Evolutionary conservation across 1,140 invertebrate genomes (phyloP).

Genomic region (Drosophila ambigua): DNA sequence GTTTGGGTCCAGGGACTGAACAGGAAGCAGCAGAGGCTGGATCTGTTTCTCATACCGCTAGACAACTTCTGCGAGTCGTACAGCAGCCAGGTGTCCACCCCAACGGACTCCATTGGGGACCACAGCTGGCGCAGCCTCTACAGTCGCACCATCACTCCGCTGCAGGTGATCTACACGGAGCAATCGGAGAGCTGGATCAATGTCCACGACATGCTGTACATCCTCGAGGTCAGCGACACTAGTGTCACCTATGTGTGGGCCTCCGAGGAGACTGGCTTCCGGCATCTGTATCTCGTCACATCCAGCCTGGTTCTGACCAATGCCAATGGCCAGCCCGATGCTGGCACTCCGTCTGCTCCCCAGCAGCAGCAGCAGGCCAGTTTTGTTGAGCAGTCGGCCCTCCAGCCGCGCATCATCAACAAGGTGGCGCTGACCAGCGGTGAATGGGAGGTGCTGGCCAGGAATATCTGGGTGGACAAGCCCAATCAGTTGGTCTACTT

Average conservation of each 20-base stretch:
- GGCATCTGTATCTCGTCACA: slow-evolving; percentile 93
- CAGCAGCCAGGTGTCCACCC: slow-evolving; percentile 85
- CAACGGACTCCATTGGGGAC: slow-evolving; percentile 84
- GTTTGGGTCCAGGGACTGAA: slow-evolving; percentile 96
- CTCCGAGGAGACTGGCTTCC: slow-evolving; percentile 95
- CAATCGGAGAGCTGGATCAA: slow-evolving; percentile 93
- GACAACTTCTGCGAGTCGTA: slow-evolving; percentile 89
- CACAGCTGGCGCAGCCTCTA: slow-evolving; percentile 82
- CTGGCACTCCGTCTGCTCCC: slow-evolving; percentile 26
- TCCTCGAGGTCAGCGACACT: slow-evolving; percentile 87
- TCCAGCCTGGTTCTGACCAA: slow-evolving; percentile 63
- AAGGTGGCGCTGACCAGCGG: slow-evolving; percentile 89
- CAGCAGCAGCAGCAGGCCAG: slow-evolving; percentile 58
- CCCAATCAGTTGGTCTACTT: slow-evolving; percentile 91
- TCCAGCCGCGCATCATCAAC: slow-evolving; percentile 73
- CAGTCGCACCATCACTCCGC: slow-evolving; percentile 72
- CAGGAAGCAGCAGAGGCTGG: slow-evolving; percentile 92
- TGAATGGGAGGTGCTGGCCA: slow-evolving; percentile 92
- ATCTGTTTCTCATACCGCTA: slow-evolving; percentile 89
- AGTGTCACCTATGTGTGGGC: slow-evolving; percentile 94
- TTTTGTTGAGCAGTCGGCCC: slow-evolving; percentile 68
- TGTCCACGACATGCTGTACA: slow-evolving; percentile 94
- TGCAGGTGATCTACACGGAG: slow-evolving; percentile 88
- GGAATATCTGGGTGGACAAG: slow-evolving; percentile 91
- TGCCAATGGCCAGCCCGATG: slow-evolving; percentile 68